Evolutionary conservation across 2,888 invertebrate species (phyloP).

Genomic region (Scelioninae gen. 1): DNA sequence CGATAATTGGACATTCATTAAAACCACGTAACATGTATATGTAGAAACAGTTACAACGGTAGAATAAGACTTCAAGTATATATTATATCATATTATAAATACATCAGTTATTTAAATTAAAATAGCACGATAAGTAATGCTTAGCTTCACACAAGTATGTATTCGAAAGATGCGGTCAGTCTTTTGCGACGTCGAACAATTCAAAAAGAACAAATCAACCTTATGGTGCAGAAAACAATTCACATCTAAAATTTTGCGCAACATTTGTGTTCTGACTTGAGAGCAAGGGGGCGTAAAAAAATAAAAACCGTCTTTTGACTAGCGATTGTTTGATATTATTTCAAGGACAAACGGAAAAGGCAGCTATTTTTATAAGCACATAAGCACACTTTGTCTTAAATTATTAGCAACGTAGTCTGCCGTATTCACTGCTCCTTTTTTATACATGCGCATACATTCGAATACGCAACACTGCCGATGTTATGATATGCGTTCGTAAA

Average conservation of each 20-base stretch:
- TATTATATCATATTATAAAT: slow-evolving; percentile 73
- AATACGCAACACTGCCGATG: slow-evolving; percentile 47
- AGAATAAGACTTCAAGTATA: slow-evolving; percentile 77
- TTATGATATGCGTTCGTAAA: slow-evolving; percentile 61
- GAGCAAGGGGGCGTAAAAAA: too few species aligned
- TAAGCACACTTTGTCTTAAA: slow-evolving; percentile 47
- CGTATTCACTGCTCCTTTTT: slow-evolving; percentile 38
- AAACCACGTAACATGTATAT: slow-evolving; percentile 78
- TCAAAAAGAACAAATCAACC: too few species aligned
- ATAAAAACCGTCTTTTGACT: slow-evolving; percentile 23
- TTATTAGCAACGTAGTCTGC: slow-evolving; percentile 17
- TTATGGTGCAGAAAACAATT: too few species aligned
- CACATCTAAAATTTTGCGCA: too few species aligned
- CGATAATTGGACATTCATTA: slow-evolving; percentile 80
- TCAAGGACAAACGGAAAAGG: too few species aligned
- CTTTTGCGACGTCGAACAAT: slow-evolving; percentile 14
- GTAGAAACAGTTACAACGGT: slow-evolving; percentile 80
- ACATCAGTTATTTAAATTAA: slow-evolving; percentile 73
- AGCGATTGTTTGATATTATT: too few species aligned
- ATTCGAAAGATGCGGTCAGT: slow-evolving; percentile 77
- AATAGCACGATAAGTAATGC: slow-evolving; percentile 75
- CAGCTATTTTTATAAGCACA: slow-evolving; percentile 18
- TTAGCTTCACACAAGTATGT: slow-evolving; percentile 74
- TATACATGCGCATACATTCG: slow-evolving; percentile 51
- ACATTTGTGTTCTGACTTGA: too few species aligned